Conservation (phyloP, 2,888 invertebrate genomes). For the Stictocephala bisonia region DNA sequence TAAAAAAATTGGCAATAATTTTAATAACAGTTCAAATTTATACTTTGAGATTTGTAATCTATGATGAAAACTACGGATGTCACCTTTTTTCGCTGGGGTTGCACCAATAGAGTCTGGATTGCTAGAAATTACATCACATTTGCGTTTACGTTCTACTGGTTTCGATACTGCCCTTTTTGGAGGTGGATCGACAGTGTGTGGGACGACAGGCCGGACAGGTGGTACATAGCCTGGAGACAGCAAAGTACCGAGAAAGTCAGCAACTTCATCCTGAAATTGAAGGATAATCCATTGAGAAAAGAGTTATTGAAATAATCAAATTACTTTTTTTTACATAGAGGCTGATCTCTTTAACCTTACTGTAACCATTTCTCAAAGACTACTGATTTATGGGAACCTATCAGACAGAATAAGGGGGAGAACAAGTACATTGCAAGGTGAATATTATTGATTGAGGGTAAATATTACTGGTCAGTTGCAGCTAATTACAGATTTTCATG, state of each 20-base stretch:
- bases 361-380: no score
- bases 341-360: no score
- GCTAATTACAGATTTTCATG: no score
- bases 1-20: no score
- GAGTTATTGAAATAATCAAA: neutral
- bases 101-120: constrained; percentile 1
- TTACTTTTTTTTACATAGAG: constrained; percentile 14
- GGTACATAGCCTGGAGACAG: constrained; percentile 33
- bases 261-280: constrained; percentile 72
- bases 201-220: neutral
- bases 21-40: no score
- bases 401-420: no score
- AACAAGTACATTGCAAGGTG: no score
- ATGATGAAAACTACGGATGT: no score
- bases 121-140: constrained; percentile 14
- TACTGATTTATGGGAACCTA: no score
- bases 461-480: no score
- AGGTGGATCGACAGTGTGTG: constrained; percentile 6
- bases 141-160: constrained; percentile 52
- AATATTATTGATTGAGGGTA: no score
- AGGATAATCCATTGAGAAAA: constrained; percentile 21
- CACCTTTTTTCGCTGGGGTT: constrained; percentile 36
- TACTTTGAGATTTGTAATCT: no score
- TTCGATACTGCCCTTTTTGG: constrained; percentile 36
- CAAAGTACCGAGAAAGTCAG: constrained; percentile 68